Evolutionary conservation across 2,888 invertebrate genomes (phyloP).

Genomic region (Muschampia plurimacula): DNA sequence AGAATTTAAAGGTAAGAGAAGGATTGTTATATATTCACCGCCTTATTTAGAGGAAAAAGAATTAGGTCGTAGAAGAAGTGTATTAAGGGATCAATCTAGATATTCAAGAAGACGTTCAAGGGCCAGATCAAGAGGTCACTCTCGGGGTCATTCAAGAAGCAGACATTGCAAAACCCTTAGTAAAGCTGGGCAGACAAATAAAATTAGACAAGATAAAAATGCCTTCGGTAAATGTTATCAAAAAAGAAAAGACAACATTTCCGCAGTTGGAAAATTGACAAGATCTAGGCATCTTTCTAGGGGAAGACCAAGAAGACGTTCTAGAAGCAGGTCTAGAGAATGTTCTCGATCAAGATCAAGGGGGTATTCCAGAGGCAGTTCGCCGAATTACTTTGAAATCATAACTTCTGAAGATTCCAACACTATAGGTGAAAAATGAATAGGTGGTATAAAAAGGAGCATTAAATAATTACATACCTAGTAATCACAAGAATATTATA

Average conservation of each 20-base stretch:
- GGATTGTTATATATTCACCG: background rate
- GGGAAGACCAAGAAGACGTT: conserved; percentile 36
- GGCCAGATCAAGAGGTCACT: conserved; percentile 25
- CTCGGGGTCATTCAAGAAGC: conserved; percentile 25
- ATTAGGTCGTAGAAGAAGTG: background rate
- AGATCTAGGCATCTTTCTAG: conserved; percentile 25
- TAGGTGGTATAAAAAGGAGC: background rate
- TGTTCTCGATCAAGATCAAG: conserved; percentile 44
- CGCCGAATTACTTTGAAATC: conserved; percentile 24
- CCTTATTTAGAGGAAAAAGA: background rate
- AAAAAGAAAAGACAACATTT: too few species aligned
- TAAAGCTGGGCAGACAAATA: too few species aligned
- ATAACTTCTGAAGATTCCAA: too few species aligned
- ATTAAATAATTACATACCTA: background rate
- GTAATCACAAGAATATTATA: background rate
- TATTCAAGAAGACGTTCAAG: conserved; percentile 35
- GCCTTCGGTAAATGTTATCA: too few species aligned
- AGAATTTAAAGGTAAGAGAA: background rate
- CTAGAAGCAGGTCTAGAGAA: conserved; percentile 41
- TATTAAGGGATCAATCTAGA: conserved; percentile 35
- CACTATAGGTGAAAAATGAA: too few species aligned
- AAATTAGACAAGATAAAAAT: too few species aligned
- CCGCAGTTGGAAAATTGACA: too few species aligned
- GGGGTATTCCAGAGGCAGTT: conserved; percentile 37
- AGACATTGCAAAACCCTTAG: background rate